Evolutionary conservation across 2,888 invertebrate genomes (phyloP), one percentile per base, ranked within the genome.

Genomic region (Argyresthia goedartella): DNA sequence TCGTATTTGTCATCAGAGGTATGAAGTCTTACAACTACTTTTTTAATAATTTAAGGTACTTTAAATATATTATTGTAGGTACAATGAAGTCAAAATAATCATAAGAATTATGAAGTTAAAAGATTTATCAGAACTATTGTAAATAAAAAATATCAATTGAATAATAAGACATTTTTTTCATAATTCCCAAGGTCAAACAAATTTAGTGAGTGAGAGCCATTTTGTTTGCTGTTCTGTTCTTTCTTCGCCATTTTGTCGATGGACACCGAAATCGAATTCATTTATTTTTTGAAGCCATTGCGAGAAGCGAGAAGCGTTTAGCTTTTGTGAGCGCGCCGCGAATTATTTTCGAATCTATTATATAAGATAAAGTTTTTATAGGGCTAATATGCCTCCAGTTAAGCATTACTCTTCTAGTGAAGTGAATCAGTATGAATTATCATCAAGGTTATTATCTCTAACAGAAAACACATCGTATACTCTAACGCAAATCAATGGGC

Each of bases 401-500:
- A 81, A 81, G 74, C 79, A 82, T 77, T 81, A 79, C 73, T 77
- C 81, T 57, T 75, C 78, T 69, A 81, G 80, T 82, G 84, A 85
- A 80, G 81, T 85, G 67, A 81, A 84, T 82, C 84, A 82, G 72
- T 82, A 81, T 74, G 86, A 86, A 76, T 79, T 85, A 75, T 81
- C 84, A 62, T 71, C 85, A 64, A 81, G 82, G 79, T 76, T 86
- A 71, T 75, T 86, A 67, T 73, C 85, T 56, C 67, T 85, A 67
- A 86, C 85, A 56, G 85, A 86, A 75, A 82, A 82, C 66, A 80
- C 81, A 61, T 79, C 82, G 0, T 86, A 86, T 65, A 86, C 84
- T 57, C 69, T 85, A 56, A 81, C 81, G 49, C 91, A 92, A 80
- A 90, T 91, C 68, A 92, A 92, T 76, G 92, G 92, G 11, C 92